Conservation (phyloP, 2,888 invertebrate species). For the Campaea margaritaria region DNA sequence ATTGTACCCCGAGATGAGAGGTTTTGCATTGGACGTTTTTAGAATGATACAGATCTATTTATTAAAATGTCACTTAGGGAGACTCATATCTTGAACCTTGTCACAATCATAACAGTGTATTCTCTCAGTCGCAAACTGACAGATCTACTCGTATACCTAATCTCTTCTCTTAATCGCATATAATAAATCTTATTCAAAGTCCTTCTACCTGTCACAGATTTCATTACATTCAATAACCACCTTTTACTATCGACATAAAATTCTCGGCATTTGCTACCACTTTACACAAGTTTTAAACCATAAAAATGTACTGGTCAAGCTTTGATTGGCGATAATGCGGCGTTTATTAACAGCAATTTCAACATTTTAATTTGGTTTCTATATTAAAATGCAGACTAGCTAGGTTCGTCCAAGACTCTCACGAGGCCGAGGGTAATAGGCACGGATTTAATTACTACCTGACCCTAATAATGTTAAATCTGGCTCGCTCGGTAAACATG, state of each 20-base stretch:
- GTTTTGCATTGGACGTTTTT: too few relatives aligned
- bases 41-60: too few relatives aligned
- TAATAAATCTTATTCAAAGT: too few relatives aligned
- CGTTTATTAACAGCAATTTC: constrained; percentile 13
- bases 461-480: constrained; percentile 38
- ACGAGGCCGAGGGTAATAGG: constrained; percentile 22
- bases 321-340: constrained; percentile 4
- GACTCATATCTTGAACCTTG: too few relatives aligned
- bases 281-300: constrained; percentile 4
- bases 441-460: constrained; percentile 34
- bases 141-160: too few relatives aligned
- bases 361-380: constrained; percentile 23
- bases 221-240: neutral
- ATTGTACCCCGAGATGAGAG: too few relatives aligned
- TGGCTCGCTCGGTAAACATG: constrained; percentile 33
- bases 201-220: too few relatives aligned
- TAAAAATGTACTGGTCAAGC: constrained; percentile 12
- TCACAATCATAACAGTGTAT: too few relatives aligned
- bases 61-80: too few relatives aligned
- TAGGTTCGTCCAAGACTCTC: constrained; percentile 20
- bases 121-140: too few relatives aligned
- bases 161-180: too few relatives aligned
- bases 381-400: constrained; percentile 27
- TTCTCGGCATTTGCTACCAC: neutral
- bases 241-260: neutral